These are phyloP conservation scores for Bhutanitis thaidina DNA, from an alignment of 2,888 invertebrate species.

Conservation along the genomic window DNA sequence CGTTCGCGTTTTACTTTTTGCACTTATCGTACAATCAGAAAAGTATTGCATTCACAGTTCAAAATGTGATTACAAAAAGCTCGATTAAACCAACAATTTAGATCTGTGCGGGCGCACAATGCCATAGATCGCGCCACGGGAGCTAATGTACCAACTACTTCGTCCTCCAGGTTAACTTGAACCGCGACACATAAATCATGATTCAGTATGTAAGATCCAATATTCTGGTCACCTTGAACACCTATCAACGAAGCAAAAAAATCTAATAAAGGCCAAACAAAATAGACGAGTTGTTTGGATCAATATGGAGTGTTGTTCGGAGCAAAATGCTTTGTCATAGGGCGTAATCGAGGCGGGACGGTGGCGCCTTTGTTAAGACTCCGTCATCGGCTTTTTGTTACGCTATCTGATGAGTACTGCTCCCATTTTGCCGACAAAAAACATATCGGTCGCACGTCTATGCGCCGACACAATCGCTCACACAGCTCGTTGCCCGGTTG, in stretches of 20 bases:
- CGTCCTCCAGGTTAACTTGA: conserved; percentile 29
- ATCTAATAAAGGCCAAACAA: conserved; percentile 70
- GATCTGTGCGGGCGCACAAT: conserved; percentile 56
- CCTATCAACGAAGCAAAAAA: conserved; percentile 48
- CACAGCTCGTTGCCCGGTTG: conserved; percentile 30
- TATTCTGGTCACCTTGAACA: conserved; percentile 38
- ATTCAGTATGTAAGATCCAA: conserved; percentile 10
- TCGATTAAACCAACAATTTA: conserved; percentile 75
- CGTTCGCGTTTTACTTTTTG: conserved; percentile 43
- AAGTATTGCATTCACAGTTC: conserved; percentile 49
- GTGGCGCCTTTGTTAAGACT: conserved; percentile 70
- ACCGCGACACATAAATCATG: conserved; percentile 16
- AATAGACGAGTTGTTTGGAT: conserved; percentile 74
- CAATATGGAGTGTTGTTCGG: conserved; percentile 76
- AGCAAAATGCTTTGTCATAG: conserved; percentile 77
- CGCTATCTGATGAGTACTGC: conserved; percentile 77
- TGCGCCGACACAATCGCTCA: conserved; percentile 31
- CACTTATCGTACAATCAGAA: conserved; percentile 37
- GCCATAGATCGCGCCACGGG: conserved; percentile 71
- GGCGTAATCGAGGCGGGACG: conserved; percentile 74
- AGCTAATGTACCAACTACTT: conserved; percentile 46
- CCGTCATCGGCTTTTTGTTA: conserved; percentile 73
- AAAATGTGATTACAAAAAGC: conserved; percentile 62
- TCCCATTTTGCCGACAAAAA: conserved; percentile 73
- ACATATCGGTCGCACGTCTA: conserved; percentile 40